A percentile compares a stretch with the other conserved stretches of the same genome.
Evolutionary conservation across 2,113 vertebrate species (phyloP).

Genomic region (Nerophis ophidion): DNA sequence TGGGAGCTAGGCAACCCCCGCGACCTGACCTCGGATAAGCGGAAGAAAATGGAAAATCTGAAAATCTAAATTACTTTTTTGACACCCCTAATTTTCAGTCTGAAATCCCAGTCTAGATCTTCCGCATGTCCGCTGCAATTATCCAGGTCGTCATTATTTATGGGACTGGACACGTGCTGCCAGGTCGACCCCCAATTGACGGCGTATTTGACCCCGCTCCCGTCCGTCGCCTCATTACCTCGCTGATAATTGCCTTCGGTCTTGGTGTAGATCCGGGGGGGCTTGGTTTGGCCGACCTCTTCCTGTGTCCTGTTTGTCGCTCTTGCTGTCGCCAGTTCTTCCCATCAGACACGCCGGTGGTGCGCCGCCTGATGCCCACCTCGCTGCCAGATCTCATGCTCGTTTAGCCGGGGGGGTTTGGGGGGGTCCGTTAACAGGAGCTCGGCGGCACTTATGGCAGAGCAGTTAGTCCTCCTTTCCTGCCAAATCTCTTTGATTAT

Average conservation of each 20-base stretch:
- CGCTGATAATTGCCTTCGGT: slow-evolving; percentile 43
- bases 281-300: slow-evolving; percentile 43
- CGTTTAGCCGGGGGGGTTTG: slow-evolving; percentile 44
- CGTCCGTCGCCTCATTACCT: slow-evolving; percentile 26
- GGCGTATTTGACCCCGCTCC: slow-evolving; percentile 2
- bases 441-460: slow-evolving; percentile 37
- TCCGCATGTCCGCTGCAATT: background rate
- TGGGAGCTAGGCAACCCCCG: no score
- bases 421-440: slow-evolving; percentile 53
- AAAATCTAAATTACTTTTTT: background rate
- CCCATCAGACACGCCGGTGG: slow-evolving; percentile 63
- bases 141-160: background rate
- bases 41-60: no score
- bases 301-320: slow-evolving; percentile 34
- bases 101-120: background rate
- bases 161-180: background rate
- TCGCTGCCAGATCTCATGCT: slow-evolving; percentile 50
- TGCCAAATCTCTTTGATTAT: slow-evolving; percentile 14
- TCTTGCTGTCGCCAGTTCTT: slow-evolving; percentile 60
- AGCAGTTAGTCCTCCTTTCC: slow-evolving; percentile 24
- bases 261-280: slow-evolving; percentile 56
- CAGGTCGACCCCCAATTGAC: background rate
- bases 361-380: slow-evolving; percentile 58
- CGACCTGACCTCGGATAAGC: no score
- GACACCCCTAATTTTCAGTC: background rate